Conservation (phyloP, 2,888 invertebrate genomes). For the Noctua pronuba region DNA sequence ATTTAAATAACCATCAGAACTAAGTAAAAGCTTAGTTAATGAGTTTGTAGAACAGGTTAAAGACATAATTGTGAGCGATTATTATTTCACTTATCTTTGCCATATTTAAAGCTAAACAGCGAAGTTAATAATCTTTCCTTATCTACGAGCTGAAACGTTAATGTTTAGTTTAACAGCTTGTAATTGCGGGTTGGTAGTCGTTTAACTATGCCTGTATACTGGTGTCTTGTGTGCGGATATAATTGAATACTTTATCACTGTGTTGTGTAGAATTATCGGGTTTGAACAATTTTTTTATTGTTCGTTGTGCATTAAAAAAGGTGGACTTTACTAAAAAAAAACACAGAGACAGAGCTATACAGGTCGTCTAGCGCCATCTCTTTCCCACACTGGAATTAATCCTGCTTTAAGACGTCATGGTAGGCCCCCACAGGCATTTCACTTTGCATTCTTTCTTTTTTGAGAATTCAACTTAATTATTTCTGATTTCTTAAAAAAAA, state of each 20-base stretch:
- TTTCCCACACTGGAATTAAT: no score
- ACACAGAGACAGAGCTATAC: no score
- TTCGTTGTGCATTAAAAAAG: not conserved
- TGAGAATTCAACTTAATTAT: not conserved
- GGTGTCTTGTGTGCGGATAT: not conserved
- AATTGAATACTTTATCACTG: constrained; percentile 15
- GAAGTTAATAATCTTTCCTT: constrained; percentile 48
- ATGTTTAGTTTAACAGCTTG: constrained; percentile 54
- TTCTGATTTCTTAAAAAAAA: not conserved
- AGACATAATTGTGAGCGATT: constrained; percentile 49
- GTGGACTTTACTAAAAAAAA: not conserved
- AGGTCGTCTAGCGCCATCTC: no score
- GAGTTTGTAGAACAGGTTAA: constrained; percentile 43
- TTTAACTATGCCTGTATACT: constrained; percentile 19
- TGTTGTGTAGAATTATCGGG: not conserved
- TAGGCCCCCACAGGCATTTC: fast-evolving
- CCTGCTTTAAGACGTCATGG: no score
- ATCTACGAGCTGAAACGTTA: constrained; percentile 46
- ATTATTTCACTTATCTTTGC: constrained; percentile 43
- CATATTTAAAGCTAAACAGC: constrained; percentile 50
- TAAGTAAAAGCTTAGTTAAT: constrained; percentile 13
- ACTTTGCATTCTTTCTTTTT: not conserved
- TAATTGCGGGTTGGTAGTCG: constrained; percentile 44
- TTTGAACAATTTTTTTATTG: no score
- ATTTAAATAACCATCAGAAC: not conserved